Conservation (phyloP, 2,113 vertebrate species). For the Corythoichthys haematopterus region DNA sequence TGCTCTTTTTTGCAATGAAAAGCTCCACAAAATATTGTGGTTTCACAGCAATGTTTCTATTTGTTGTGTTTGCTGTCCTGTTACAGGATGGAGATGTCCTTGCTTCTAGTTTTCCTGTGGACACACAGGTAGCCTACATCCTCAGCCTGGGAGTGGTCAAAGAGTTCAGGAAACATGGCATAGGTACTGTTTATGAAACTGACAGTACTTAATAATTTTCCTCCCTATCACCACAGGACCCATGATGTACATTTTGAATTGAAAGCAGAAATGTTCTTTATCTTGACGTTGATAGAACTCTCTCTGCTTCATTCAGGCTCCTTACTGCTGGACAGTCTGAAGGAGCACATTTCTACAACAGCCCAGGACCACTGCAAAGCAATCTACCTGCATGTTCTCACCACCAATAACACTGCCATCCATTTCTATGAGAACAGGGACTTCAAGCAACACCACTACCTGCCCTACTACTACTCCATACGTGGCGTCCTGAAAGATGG, state of each 20-base stretch:
- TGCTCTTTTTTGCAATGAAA: too few species aligned
- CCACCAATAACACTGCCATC: constrained; percentile 95
- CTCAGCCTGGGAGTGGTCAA: constrained; percentile 96
- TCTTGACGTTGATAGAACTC: not conserved
- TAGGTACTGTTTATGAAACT: constrained; percentile 74
- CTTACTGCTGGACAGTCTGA: constrained; percentile 92
- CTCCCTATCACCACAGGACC: not conserved
- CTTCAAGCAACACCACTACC: constrained; percentile 97
- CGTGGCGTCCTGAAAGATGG: constrained; percentile 96
- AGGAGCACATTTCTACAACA: constrained; percentile 94
- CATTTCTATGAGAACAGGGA: constrained; percentile 97
- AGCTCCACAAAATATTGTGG: too few species aligned
- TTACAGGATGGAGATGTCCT: constrained; percentile 95
- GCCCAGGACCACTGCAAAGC: constrained; percentile 98
- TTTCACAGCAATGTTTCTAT: not conserved
- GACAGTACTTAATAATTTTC: not conserved
- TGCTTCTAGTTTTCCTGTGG: constrained; percentile 92
- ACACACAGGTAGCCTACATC: constrained; percentile 98
- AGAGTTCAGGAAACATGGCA: constrained; percentile 96
- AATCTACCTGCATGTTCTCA: constrained; percentile 96
- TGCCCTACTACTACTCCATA: constrained; percentile 98
- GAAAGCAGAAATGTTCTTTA: not conserved
- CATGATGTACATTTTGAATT: not conserved
- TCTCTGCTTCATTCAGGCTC: constrained; percentile 74
- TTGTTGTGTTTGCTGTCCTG: not conserved